phyloP scores from a whole-genome alignment of 2,113 vertebrate species.

The Prunella fulvescens region DNA sequence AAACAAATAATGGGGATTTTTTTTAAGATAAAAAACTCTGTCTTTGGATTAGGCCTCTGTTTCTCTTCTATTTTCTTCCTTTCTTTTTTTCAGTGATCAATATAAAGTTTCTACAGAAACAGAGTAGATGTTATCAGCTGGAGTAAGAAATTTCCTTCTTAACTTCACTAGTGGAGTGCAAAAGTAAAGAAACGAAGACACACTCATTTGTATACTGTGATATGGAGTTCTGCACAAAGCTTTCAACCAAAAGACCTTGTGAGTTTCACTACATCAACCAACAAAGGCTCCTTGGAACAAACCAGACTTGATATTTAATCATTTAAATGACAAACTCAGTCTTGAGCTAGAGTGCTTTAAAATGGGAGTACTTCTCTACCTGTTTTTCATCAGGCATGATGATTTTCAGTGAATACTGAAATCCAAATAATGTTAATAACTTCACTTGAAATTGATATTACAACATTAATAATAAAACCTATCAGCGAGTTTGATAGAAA shows the following conservation, averaged over 20 bases:
- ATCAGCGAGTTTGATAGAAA: neutral
- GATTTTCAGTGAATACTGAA: neutral
- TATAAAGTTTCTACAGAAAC: neutral
- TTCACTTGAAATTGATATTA: neutral
- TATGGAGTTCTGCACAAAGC: neutral
- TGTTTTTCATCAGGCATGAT: neutral
- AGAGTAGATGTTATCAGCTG: neutral
- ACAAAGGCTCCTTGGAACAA: neutral
- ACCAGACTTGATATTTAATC: neutral
- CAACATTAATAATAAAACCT: neutral
- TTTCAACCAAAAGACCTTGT: neutral
- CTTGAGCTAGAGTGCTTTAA: neutral
- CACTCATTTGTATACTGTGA: neutral
- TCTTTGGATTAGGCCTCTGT: neutral
- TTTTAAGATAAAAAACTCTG: neutral
- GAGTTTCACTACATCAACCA: neutral
- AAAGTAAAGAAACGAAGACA: neutral
- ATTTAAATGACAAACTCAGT: neutral
- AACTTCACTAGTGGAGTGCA: neutral
- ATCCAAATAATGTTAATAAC: neutral
- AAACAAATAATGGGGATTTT: neutral
- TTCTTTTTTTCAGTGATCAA: neutral
- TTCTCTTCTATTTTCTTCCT: neutral
- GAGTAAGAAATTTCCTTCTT: neutral
- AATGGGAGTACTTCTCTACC: neutral